Percentiles rank a stretch among this genome's conserved stretches.
phyloP scores from a whole-genome alignment of 2,113 vertebrate species.

The Felis chaus region DNA sequence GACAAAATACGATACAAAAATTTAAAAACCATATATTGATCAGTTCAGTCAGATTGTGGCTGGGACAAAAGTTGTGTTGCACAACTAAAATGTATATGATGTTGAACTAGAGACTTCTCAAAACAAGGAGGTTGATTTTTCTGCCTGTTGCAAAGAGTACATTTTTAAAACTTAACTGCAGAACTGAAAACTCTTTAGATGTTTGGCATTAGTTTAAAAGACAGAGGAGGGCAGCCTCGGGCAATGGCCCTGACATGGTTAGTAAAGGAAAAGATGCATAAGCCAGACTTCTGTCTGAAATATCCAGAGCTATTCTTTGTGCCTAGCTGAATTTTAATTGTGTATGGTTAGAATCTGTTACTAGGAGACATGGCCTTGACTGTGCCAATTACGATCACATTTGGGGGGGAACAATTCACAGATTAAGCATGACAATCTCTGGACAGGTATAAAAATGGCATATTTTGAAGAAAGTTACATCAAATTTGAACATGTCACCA shows the following conservation, averaged over 20 bases:
- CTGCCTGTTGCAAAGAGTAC: neutral
- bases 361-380: neutral
- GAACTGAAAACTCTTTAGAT: neutral
- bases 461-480: slow-evolving; percentile 5
- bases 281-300: neutral
- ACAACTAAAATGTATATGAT: neutral
- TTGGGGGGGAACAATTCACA: neutral
- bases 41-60: neutral
- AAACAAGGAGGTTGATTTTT: neutral
- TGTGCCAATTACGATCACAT: neutral
- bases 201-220: neutral
- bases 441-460: neutral
- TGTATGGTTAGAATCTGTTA: neutral
- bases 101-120: neutral
- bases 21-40: neutral
- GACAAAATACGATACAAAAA: neutral
- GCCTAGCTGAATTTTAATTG: neutral
- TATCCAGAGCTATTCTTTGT: neutral
- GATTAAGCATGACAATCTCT: neutral
- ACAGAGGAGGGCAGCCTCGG: neutral
- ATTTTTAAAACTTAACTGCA: neutral
- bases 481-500: slow-evolving; percentile 36
- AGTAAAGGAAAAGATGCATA: neutral
- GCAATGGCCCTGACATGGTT: neutral
- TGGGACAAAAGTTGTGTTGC: neutral